Base-by-base conservation (phyloP, 2,888 invertebrate species). In the Trichopoda pennipes region DNA sequence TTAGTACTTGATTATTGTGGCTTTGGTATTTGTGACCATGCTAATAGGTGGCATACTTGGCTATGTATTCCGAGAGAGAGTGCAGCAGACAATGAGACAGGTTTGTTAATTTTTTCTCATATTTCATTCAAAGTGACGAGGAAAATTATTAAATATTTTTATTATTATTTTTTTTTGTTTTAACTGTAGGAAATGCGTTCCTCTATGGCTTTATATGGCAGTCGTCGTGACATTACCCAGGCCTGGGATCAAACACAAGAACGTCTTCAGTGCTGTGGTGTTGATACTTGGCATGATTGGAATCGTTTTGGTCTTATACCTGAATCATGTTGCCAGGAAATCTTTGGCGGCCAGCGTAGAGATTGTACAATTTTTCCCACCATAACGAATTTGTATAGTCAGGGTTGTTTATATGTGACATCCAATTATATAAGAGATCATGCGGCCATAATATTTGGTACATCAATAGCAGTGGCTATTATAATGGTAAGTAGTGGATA, bases 191-290 rank as follows among this genome's bases (percentile, higher is more conserved):
- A 95, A 91, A 95, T 97, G 95, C 93, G 93, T 84, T 94, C 94
- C 19, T 93, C 96, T 2, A 93, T 97, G 86, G 94, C 94, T 9
- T 93, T 94, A 84, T 97, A 97, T 89, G 95, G 95, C 60, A 93
- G 93, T 19, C 93, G 93, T 81, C 93, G 93, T 58, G 93, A 94
- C 81, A 94, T 96, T 77, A 95, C 95, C 1, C 93, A 94, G 76
- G 95, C 97, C 0, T 98, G 98, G 98, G 97, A 98, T 89, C 94
- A 94, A 83, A 96, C 97, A 0, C 98, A 98, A 90, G 93, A 94
- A 38, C 93, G 95, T 92, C 92, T 97, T 63, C 94, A 95, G 88
- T 98, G 98, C 90, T 98, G 98, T 88, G 97, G 97, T 16, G 95
- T 96, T 19, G 93, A 93, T 76, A 93, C 93, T 84, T 95, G 94